Evolutionary conservation across 1,140 invertebrate species (phyloP).

Genomic region (Drosophila ogumai): DNA sequence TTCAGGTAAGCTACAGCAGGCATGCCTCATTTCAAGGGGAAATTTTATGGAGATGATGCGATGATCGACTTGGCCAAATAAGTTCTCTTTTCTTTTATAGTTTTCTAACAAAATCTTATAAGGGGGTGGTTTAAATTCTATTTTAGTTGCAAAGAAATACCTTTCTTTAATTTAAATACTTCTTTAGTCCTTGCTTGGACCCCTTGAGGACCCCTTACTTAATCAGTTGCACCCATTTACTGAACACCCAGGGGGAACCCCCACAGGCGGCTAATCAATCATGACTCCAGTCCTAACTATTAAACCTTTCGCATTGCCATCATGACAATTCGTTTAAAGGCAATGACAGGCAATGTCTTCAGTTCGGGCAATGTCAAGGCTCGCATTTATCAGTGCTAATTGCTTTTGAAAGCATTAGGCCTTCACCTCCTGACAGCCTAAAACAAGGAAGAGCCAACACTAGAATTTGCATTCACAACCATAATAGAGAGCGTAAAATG

Average conservation of each 20-base stretch:
- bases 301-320: constrained; percentile 1
- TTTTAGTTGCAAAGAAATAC: background rate
- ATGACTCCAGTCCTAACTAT: constrained; percentile 2
- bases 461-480: constrained; percentile 11
- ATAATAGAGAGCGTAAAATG: constrained; percentile 21
- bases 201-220: background rate
- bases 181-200: background rate
- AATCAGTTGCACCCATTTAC: constrained; percentile 9
- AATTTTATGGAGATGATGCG: constrained; percentile 3
- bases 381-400: constrained; percentile 70
- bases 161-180: background rate
- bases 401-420: constrained; percentile 59
- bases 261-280: constrained; percentile 23
- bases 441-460: constrained; percentile 2
- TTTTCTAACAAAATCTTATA: background rate
- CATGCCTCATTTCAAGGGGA: constrained; percentile 11
- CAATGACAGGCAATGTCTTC: constrained; percentile 53
- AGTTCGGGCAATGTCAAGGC: constrained; percentile 43
- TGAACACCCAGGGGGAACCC: background rate
- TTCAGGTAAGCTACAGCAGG: constrained; percentile 30
- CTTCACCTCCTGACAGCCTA: constrained; percentile 21
- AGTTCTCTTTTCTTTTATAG: background rate
- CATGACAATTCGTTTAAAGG: constrained; percentile 45
- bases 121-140: background rate
- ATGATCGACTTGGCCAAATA: background rate